Percentiles rank a stretch among this genome's conserved stretches.
These are phyloP conservation scores for Diorhabda sublineata DNA, from an alignment of 1,140 invertebrate species.

Conservation along the genomic window DNA sequence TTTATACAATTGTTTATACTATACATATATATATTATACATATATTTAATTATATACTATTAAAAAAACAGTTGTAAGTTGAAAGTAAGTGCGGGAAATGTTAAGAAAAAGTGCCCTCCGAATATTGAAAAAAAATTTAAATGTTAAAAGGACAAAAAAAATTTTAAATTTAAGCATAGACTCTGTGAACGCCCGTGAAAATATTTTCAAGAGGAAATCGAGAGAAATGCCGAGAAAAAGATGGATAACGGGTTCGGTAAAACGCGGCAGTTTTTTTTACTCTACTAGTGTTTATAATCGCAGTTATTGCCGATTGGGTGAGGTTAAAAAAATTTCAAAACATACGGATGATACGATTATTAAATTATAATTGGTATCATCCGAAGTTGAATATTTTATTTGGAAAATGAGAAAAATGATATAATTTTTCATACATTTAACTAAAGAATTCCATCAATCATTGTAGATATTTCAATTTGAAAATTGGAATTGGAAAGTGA, in stretches of 20 bases:
- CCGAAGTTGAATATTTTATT: too few species aligned
- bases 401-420: too few species aligned
- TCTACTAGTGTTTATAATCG: neutral
- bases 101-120: conserved; percentile 7
- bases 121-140: conserved; percentile 4
- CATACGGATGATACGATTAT: too few species aligned
- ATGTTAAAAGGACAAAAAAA: neutral
- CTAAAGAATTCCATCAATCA: too few species aligned
- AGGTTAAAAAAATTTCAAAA: too few species aligned
- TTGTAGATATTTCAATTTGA: too few species aligned
- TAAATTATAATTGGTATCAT: too few species aligned
- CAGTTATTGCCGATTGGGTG: neutral
- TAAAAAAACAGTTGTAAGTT: conserved; percentile 15
- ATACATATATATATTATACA: conserved; percentile 34
- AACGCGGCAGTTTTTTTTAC: neutral
- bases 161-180: conserved; percentile 11
- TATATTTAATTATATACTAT: conserved; percentile 19
- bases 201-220: conserved; percentile 3
- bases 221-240: neutral
- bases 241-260: neutral
- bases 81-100: conserved; percentile 8
- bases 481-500: too few species aligned
- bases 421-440: too few species aligned
- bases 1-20: conserved; percentile 41
- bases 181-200: conserved; percentile 6